Evolutionary conservation across 2,797 vertebrate species (phyloP), one percentile per base, ranked within the genome.

Genomic region (Cygnus olor): DNA sequence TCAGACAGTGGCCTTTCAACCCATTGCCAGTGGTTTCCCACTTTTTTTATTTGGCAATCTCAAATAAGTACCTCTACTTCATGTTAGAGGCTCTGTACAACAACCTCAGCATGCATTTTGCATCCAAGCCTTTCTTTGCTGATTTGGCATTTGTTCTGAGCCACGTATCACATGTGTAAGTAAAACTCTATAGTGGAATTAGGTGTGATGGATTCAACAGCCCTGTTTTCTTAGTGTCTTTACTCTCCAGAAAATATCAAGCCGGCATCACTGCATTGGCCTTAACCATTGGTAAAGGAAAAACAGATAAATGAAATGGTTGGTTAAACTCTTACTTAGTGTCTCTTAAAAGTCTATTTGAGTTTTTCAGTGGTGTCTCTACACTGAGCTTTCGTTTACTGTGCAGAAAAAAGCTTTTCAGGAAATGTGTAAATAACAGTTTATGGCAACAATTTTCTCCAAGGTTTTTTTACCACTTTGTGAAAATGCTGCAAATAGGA

Each of bases 111-210:
- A 1, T 11, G 9, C 10, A 15, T 77, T 63, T 65, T 18, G 12
- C 51, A 63, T 25, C 69, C 38, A 28, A 16, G 9, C 21, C n/a
- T 24, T 51, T n/a, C 25, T 68, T 6, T 63, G 72, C 80, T 78
- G 27, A 20, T 25, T 21, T 64, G 14, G 54, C 4, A 0, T 53
- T 74, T 79, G 38, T 80, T 90, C 53, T 71, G 47, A 42, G 57
- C 56, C 8, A 0, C 1, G 9, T 20, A 49, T 36, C 9, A 3
- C 3, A 17, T 36, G 51, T 18, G 14, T 28, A 36, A 7, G 47
- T 53, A 76, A 11, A 79, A 49, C 22, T 34, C 42, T 1, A 0
- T 2, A 4, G 53, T 14, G 53, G 47, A 30, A 14, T 40, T 36
- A 40, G 51, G 9, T 19, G 49, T 56, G 64, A 53, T 27, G 42